These are phyloP conservation scores for Phania funesta DNA, from an alignment of 2,888 invertebrate species.

Conservation along the genomic window DNA sequence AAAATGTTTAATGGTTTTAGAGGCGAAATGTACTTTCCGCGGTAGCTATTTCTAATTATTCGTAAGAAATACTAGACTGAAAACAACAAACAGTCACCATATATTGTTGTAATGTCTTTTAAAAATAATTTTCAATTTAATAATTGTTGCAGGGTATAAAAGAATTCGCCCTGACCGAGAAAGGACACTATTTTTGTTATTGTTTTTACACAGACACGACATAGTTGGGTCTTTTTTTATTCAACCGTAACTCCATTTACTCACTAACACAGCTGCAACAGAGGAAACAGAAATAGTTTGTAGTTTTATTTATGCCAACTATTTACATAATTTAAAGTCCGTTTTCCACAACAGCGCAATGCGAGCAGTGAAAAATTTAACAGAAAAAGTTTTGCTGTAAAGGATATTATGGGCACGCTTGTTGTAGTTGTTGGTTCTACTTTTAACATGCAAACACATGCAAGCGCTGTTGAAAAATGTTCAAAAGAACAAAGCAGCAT, in stretches of 20 bases:
- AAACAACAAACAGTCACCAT: no score
- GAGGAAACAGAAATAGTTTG: constrained; percentile 13
- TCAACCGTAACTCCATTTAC: not conserved
- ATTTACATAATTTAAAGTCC: constrained; percentile 62
- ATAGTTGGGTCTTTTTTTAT: not conserved
- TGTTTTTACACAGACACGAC: constrained; percentile 12
- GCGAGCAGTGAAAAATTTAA: constrained; percentile 12
- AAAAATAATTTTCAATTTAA: not conserved
- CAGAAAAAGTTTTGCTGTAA: constrained; percentile 50
- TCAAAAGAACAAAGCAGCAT: constrained; percentile 42
- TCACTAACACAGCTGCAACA: not conserved
- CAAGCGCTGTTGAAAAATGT: constrained; percentile 3
- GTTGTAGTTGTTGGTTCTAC: not conserved
- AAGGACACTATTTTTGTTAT: not conserved
- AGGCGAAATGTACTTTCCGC: no score
- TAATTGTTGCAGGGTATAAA: not conserved
- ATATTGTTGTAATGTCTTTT: no score
- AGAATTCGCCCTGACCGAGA: constrained; percentile 19
- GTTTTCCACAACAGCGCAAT: not conserved
- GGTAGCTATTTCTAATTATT: no score
- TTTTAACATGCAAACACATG: constrained; percentile 4
- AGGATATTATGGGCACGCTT: constrained; percentile 16
- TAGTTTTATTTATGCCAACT: constrained; percentile 63
- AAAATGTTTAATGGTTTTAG: no score
- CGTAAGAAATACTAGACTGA: no score